Conservation (phyloP, 2,888 invertebrate species). For the Drosophila helvetica region DNA sequence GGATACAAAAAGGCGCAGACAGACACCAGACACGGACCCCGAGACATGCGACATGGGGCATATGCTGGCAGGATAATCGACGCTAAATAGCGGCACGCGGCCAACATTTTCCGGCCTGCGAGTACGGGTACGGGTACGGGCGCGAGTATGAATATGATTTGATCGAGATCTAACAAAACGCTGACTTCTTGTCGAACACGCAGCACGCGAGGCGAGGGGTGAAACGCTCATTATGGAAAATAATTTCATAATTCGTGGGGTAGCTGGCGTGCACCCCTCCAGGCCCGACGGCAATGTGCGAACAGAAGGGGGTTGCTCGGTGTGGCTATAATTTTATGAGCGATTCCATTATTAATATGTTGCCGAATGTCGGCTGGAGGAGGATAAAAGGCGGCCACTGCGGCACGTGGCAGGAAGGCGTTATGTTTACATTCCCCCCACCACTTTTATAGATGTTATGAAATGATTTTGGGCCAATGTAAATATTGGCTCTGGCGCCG, state of each 20-base stretch:
- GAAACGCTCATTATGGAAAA: constrained; percentile 81
- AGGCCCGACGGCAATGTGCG: constrained; percentile 55
- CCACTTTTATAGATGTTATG: constrained; percentile 58
- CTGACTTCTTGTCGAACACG: constrained; percentile 75
- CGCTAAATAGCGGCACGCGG: constrained; percentile 84
- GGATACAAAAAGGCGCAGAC: constrained; percentile 26
- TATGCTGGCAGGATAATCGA: constrained; percentile 82
- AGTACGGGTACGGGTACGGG: background rate
- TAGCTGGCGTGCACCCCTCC: constrained; percentile 48
- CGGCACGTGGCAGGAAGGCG: constrained; percentile 82
- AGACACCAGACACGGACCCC: constrained; percentile 31
- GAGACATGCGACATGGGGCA: constrained; percentile 70
- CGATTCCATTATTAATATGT: constrained; percentile 80
- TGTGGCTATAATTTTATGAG: constrained; percentile 81
- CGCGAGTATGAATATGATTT: constrained; percentile 56
- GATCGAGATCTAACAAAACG: constrained; percentile 60
- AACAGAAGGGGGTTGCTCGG: constrained; percentile 59
- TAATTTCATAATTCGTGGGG: constrained; percentile 84
- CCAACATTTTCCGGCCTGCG: constrained; percentile 67
- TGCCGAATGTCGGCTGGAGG: constrained; percentile 9
- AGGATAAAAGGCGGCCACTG: too few species aligned
- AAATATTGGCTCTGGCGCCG: constrained; percentile 68
- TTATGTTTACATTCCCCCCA: constrained; percentile 79
- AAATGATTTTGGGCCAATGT: constrained; percentile 79
- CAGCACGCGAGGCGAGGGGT: constrained; percentile 39